phyloP scores from a whole-genome alignment of 2,113 vertebrate species.

The Cephalopholis sonnerati region DNA sequence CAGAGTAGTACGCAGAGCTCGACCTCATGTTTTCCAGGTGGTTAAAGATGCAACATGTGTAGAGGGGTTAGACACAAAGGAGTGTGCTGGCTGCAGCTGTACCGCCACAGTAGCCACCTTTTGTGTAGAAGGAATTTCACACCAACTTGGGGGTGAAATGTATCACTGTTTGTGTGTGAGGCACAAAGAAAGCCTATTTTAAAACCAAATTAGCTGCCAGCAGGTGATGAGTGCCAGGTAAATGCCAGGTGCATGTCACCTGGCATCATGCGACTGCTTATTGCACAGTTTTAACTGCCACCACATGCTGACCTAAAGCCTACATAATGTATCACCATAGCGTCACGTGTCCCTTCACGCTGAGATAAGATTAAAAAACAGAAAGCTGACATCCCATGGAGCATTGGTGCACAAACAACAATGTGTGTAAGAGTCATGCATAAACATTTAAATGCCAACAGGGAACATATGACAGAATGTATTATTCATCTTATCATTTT shows the following conservation, averaged over 20 bases:
- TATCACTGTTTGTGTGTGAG: not conserved
- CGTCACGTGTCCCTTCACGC: constrained; percentile 7
- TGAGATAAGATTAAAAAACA: constrained; percentile 3
- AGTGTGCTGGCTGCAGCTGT: too few relatives aligned
- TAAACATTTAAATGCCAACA: constrained; percentile 38
- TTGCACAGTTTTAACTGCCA: not conserved
- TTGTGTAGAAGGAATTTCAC: not conserved
- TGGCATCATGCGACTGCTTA: not conserved
- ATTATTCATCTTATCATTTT: constrained; percentile 39
- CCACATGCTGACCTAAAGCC: constrained; percentile 6
- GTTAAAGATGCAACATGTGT: too few relatives aligned
- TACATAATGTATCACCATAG: constrained; percentile 37
- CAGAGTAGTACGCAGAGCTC: too few relatives aligned
- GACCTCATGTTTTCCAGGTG: too few relatives aligned
- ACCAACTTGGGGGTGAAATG: not conserved
- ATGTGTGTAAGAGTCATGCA: constrained; percentile 19
- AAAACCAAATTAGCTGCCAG: constrained; percentile 7
- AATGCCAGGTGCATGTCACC: not conserved
- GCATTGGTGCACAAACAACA: constrained; percentile 3
- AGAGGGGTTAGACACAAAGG: too few relatives aligned
- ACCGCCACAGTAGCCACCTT: not conserved
- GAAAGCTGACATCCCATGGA: constrained; percentile 8
- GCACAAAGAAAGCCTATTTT: not conserved
- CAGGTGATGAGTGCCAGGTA: constrained; percentile 6
- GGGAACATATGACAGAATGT: constrained; percentile 13